phyloP scores from a whole-genome alignment of 1,140 invertebrate species.

The Drosophila biarmipes region DNA sequence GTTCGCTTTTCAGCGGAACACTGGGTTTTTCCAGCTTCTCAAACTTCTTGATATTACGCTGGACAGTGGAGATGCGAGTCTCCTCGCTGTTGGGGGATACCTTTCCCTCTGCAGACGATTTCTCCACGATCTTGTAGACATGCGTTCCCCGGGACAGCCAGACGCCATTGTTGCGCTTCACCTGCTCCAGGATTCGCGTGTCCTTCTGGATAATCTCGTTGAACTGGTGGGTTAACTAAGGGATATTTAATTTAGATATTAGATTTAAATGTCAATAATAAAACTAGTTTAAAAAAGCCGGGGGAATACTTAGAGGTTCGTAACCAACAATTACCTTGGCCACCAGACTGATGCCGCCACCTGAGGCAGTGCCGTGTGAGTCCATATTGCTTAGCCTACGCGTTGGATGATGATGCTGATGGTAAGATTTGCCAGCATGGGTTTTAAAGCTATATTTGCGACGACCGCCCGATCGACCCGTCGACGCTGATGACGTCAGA shows the following conservation, averaged over 20 bases:
- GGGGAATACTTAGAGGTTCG: too few relatives aligned
- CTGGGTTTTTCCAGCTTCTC: conserved; percentile 83
- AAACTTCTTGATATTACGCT: conserved; percentile 85
- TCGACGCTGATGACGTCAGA: conserved; percentile 30
- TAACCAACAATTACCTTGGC: conserved; percentile 70
- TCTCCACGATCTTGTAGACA: conserved; percentile 81
- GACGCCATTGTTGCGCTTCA: conserved; percentile 81
- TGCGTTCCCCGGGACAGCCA: conserved; percentile 66
- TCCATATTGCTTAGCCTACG: conserved; percentile 42
- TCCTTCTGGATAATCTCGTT: conserved; percentile 85
- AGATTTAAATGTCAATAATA: too few relatives aligned
- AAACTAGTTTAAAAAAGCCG: too few relatives aligned
- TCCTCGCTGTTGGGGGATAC: conserved; percentile 11
- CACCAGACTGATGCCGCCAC: conserved; percentile 68
- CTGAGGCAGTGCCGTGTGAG: background rate
- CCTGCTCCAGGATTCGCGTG: conserved; percentile 75
- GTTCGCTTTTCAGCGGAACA: conserved; percentile 78
- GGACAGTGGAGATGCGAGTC: conserved; percentile 66
- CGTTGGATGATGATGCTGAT: conserved; percentile 60
- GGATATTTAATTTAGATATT: too few relatives aligned
- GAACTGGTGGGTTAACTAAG: conserved; percentile 84
- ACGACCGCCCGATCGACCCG: conserved; percentile 25
- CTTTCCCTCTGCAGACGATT: conserved; percentile 7
- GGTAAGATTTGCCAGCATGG: conserved; percentile 70
- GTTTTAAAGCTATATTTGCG: conserved; percentile 84